Evolutionary conservation across 2,888 invertebrate genomes (phyloP).

Genomic region (Euclidia mi): DNA sequence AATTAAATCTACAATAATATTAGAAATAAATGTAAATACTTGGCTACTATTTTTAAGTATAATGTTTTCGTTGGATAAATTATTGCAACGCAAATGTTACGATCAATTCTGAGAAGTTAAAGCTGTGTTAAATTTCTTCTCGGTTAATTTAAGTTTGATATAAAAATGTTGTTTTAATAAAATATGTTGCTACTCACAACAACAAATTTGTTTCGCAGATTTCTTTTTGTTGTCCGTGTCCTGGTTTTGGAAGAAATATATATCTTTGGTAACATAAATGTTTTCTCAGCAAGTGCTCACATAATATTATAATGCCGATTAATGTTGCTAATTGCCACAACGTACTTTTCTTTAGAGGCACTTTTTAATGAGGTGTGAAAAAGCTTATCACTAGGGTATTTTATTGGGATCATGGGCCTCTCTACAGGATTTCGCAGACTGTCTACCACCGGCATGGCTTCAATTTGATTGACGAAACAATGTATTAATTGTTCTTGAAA

Average conservation of each 20-base stretch:
- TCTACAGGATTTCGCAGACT: too few species aligned
- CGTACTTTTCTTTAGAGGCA: too few species aligned
- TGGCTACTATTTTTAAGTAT: conserved; percentile 46
- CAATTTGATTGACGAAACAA: too few species aligned
- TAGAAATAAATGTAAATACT: neutral
- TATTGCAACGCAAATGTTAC: conserved; percentile 14
- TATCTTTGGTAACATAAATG: neutral
- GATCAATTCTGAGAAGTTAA: conserved; percentile 47
- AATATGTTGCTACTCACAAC: conserved; percentile 44
- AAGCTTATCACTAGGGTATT: too few species aligned
- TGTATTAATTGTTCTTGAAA: too few species aligned
- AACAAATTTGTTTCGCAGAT: conserved; percentile 14
- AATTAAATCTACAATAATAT: neutral
- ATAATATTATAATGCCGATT: too few species aligned
- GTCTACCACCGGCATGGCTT: too few species aligned
- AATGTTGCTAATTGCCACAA: too few species aligned
- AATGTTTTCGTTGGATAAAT: conserved; percentile 20
- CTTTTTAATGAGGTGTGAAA: too few species aligned
- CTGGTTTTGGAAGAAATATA: neutral
- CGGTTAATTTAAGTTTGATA: conserved; percentile 38
- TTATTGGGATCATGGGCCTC: too few species aligned
- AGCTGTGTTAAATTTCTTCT: conserved; percentile 44
- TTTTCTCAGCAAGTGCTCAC: too few species aligned
- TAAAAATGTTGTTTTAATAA: conserved; percentile 41
- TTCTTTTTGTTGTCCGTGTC: neutral